Evolutionary conservation across 2,888 invertebrate genomes (phyloP).

Genomic region (Mesorhabditis spiculigera): DNA sequence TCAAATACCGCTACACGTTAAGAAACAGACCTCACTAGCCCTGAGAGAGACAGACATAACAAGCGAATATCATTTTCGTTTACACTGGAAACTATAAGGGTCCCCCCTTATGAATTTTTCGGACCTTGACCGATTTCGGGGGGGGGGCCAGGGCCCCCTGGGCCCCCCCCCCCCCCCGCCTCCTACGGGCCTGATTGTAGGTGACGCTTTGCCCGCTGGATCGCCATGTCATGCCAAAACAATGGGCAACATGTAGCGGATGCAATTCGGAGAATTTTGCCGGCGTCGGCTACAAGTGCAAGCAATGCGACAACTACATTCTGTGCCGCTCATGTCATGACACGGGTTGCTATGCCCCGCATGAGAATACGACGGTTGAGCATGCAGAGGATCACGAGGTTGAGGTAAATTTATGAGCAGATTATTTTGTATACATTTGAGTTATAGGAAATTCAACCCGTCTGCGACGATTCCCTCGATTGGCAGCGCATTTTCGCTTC

Average conservation of each 20-base stretch:
- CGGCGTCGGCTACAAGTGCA: not conserved
- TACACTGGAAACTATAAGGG: too few species aligned
- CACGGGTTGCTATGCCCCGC: not conserved
- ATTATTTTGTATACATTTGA: not conserved
- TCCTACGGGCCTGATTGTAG: too few species aligned
- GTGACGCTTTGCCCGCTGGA: not conserved
- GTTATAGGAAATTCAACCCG: not conserved
- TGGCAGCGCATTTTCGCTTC: not conserved
- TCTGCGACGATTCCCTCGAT: not conserved
- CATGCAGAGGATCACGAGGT: not conserved
- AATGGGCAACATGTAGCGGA: not conserved
- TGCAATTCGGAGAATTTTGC: not conserved
- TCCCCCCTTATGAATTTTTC: too few species aligned
- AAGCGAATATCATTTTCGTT: too few species aligned
- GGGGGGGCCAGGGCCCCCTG: too few species aligned
- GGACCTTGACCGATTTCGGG: too few species aligned
- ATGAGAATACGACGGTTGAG: constrained; percentile 1
- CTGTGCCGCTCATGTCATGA: not conserved
- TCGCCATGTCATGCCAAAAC: not conserved
- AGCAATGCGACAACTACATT: not conserved
- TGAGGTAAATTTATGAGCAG: not conserved
- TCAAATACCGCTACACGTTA: too few species aligned
- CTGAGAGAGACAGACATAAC: too few species aligned
- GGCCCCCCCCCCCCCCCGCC: too few species aligned
- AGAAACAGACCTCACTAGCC: too few species aligned